phyloP scores from a whole-genome alignment of 2,797 vertebrate genomes.

The Eutrigla gurnardus region DNA sequence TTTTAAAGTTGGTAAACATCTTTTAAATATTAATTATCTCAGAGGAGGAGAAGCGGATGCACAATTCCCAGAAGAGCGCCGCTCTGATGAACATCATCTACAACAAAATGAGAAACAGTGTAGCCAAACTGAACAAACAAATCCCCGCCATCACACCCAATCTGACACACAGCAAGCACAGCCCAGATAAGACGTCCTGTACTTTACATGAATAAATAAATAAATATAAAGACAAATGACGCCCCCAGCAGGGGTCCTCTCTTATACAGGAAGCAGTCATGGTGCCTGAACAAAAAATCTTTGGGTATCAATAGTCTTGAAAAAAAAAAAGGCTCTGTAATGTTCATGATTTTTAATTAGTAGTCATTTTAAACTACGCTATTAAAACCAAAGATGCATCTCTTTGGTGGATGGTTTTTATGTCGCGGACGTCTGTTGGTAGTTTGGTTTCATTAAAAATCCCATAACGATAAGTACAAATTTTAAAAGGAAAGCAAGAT shows the following conservation, averaged over 20 bases:
- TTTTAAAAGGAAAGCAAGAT: slow-evolving; percentile 50
- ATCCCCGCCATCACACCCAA: slow-evolving; percentile 43
- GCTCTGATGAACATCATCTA: slow-evolving; percentile 56
- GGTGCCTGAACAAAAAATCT: slow-evolving; percentile 46
- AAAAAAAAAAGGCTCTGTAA: slow-evolving; percentile 52
- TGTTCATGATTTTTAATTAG: slow-evolving; percentile 73
- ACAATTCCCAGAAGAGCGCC: slow-evolving; percentile 58
- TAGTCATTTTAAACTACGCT: slow-evolving; percentile 66
- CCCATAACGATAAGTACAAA: slow-evolving; percentile 58
- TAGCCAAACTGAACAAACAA: slow-evolving; percentile 64
- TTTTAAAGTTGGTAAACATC: slow-evolving; percentile 55
- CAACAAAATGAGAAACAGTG: slow-evolving; percentile 59
- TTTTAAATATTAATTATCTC: slow-evolving; percentile 64
- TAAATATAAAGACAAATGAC: slow-evolving; percentile 49
- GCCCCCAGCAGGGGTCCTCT: slow-evolving; percentile 79
- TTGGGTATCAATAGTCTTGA: slow-evolving; percentile 41
- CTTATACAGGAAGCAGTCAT: slow-evolving; percentile 60
- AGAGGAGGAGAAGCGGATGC: slow-evolving; percentile 42
- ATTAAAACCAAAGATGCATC: slow-evolving; percentile 72
- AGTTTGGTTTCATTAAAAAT: slow-evolving; percentile 76
- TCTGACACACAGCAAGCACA: slow-evolving; percentile 56
- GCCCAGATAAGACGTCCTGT: slow-evolving; percentile 56
- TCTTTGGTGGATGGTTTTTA: slow-evolving; percentile 75
- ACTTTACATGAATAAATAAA: slow-evolving; percentile 62
- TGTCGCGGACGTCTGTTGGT: slow-evolving; percentile 71